These are phyloP conservation scores for Microcebus tavaratra DNA, from an alignment of 2,113 vertebrate species.

Conservation along the genomic window DNA sequence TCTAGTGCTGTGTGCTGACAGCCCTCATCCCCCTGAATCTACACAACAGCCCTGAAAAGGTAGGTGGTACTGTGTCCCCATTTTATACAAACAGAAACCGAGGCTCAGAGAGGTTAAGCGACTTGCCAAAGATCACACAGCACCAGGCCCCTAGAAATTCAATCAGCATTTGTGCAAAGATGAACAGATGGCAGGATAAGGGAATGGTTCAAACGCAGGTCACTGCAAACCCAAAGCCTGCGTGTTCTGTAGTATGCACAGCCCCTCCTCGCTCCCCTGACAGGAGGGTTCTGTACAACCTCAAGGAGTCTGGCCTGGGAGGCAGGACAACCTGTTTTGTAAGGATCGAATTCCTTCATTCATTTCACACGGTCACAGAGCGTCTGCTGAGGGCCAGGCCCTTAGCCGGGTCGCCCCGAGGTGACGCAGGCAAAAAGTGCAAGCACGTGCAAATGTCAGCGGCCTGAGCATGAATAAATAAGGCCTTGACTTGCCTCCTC, in stretches of 20 bases:
- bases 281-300: background rate
- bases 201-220: background rate
- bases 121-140: background rate
- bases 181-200: background rate
- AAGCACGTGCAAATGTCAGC: background rate
- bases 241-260: accelerated
- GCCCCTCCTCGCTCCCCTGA: background rate
- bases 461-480: background rate
- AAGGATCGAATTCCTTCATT: conserved; percentile 25
- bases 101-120: conserved; percentile 27
- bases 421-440: background rate
- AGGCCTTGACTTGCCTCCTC: conserved; percentile 48
- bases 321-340: background rate
- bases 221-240: background rate
- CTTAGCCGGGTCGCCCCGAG: background rate
- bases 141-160: background rate
- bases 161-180: background rate
- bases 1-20: background rate
- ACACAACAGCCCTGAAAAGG: background rate
- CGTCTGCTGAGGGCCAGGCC: background rate
- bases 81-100: background rate
- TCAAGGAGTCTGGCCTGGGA: background rate
- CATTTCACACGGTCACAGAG: conserved; percentile 10
- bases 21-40: background rate
- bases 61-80: too few relatives aligned